Base-by-base conservation (phyloP, 2,888 invertebrate species). In the Callyntrura sp. region DNA sequence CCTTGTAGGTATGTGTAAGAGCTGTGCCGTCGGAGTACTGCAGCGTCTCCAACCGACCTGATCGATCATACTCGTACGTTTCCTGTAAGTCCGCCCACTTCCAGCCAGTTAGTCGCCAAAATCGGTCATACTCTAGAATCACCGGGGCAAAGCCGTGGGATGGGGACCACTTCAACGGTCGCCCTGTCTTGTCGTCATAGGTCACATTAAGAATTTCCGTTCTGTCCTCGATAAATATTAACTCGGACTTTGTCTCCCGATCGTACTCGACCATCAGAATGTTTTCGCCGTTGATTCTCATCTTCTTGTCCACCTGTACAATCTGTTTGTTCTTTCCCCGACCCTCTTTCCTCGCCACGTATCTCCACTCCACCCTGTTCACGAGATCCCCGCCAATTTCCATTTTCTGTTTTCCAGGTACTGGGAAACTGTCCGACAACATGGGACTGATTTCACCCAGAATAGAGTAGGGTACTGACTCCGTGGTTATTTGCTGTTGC, bases 311-410 rank as follows among this genome's bases (percentile, higher is more conserved):
- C 17, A 98, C 97, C 94, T 98, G 98, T 0, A 97, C 96, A 0
- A 98, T 96, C 0, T 96, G 95, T 94, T 97, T 97, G 91, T 95
- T 94, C 91, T 94, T 94, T 96, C 94, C 95, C 96, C 95, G 92
- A 20, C 96, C 96, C 51, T 97, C 95, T 91, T 97, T 96, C 78
- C 98, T 95, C 89, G 98, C 95, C 95, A 98, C 98, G 95, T 98
- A 99, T 60, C 98, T 96, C 99, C 99, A 99, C 95, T 99, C 99
- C 94, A 99, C 98, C 92, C 98, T 96, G 94, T 98, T 98, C 0
- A 98, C 98, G 85, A 98, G 94, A 94, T 98, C 98, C 0, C 98
- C 98, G 28, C 98, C 97, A 17, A 98, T 97, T 95, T 98, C 98
- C 0, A 97, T 98, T 90, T 97, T 96, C 94, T 98, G 98, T 94